These are phyloP conservation scores for Plagodis dolabraria DNA, from an alignment of 2,888 invertebrate genomes.

Conservation along the genomic window DNA sequence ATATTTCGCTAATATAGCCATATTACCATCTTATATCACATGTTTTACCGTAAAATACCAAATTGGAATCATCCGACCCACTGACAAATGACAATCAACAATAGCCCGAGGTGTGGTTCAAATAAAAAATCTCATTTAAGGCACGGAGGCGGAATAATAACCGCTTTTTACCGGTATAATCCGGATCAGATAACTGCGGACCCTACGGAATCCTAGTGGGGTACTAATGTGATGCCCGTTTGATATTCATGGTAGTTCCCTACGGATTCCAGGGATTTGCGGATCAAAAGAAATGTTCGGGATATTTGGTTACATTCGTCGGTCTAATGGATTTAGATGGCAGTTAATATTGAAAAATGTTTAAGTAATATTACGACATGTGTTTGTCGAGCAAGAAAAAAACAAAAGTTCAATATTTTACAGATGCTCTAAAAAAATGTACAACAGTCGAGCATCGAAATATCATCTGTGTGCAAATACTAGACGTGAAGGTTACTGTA, in stretches of 20 bases:
- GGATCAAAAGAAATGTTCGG: slow-evolving; percentile 45
- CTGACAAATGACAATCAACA: slow-evolving; percentile 60
- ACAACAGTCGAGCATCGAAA: too few species aligned
- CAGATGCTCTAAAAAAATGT: too few species aligned
- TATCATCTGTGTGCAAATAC: too few species aligned
- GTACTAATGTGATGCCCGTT: slow-evolving; percentile 70
- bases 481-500: too few species aligned
- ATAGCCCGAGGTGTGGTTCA: slow-evolving; percentile 73
- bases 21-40: slow-evolving; percentile 7
- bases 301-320: slow-evolving; percentile 36
- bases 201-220: slow-evolving; percentile 12
- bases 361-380: neutral
- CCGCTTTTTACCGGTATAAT: slow-evolving; percentile 80
- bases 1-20: too few species aligned
- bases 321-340: slow-evolving; percentile 21
- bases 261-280: slow-evolving; percentile 52
- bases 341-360: slow-evolving; percentile 2
- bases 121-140: slow-evolving; percentile 76
- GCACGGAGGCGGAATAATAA: slow-evolving; percentile 79
- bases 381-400: too few species aligned
- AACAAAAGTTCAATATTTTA: too few species aligned
- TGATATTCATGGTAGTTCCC: slow-evolving; percentile 77
- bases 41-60: slow-evolving; percentile 28
- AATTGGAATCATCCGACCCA: slow-evolving; percentile 56
- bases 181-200: slow-evolving; percentile 73